Conservation (phyloP, 2,797 vertebrate species). For the Trematocara caparti region DNA sequence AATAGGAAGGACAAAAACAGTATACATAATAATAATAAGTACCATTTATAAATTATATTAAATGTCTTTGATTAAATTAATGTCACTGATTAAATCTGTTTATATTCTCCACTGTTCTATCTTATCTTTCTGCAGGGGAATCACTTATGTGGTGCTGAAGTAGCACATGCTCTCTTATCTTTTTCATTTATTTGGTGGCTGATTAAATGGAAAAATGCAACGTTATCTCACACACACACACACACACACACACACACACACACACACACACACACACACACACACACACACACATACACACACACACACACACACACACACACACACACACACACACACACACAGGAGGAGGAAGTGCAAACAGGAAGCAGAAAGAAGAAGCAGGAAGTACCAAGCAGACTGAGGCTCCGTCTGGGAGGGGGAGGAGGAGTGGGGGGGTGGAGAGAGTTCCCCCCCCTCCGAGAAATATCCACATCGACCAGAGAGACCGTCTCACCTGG, state of each 20-base stretch:
- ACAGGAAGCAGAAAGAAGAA: not conserved
- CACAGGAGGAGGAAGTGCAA: not conserved
- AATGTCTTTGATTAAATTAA: not conserved
- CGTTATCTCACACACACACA: not conserved
- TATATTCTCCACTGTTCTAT: not conserved
- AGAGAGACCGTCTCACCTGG: constrained; percentile 94
- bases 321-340: not conserved
- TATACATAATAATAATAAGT: not conserved
- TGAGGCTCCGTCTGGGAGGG: constrained; percentile 91
- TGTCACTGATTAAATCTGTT: not conserved
- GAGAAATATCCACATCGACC: constrained; percentile 94
- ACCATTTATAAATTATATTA: not conserved
- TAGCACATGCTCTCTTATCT: not conserved
- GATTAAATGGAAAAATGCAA: not conserved
- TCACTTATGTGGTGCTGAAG: not conserved
- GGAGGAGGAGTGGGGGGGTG: constrained; percentile 91
- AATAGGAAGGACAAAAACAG: not conserved
- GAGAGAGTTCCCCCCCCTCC: constrained; percentile 80
- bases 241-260: not conserved
- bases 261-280: not conserved
- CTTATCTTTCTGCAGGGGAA: not conserved
- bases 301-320: not conserved
- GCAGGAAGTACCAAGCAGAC: constrained; percentile 83
- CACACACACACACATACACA: not conserved
- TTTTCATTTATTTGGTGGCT: not conserved